Evolutionary conservation across 2,888 invertebrate species (phyloP), one percentile per base, ranked within the genome.

Genomic region (Macaria liturata): DNA sequence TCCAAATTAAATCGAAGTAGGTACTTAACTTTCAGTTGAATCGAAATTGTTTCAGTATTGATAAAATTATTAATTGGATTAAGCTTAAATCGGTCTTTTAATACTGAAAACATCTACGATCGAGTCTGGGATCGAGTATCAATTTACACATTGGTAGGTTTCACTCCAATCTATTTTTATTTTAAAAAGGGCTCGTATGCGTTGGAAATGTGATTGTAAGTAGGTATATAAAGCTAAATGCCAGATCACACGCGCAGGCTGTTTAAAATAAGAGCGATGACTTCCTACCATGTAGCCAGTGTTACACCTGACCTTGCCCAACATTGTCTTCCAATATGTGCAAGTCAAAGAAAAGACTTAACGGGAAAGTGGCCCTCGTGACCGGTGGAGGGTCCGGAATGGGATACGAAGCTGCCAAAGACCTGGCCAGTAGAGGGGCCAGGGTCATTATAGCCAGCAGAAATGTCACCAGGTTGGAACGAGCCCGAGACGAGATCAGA

Each of bases 361-460:
- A 75, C 0, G 94, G 92, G 47, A 95, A 95, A 92, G 90, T 94
- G 49, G 92, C 93, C 0, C 92, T 97, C 51, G 88, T 97, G 6
- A 97, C 97, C 0, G 97, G 97, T 5, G 94, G 96, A 0, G 97
- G 96, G 78, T 94, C 95, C 0, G 97, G 97, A 3, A 96, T 97
- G 64, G 97, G 97, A 3, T 94, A 94, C 75, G 96, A 95, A 85
- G 95, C 95, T 0, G 95, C 94, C 0, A 85, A 86, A 59, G 95
- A 95, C 67, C 81, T 97, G 63, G 96, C 96, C 0, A 88, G 86
- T 62, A 85, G 95, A 57, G 94, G 95, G 5, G 97, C 95, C 0
- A 95, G 93, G 76, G 83, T 89, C 37, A 77, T 86, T 59, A 95
- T 97, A 94, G 97, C 96, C 1, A 96, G 97, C 76, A 64, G 68